Evolutionary conservation across 2,888 invertebrate species (phyloP).

Genomic region (Nomada fucata): DNA sequence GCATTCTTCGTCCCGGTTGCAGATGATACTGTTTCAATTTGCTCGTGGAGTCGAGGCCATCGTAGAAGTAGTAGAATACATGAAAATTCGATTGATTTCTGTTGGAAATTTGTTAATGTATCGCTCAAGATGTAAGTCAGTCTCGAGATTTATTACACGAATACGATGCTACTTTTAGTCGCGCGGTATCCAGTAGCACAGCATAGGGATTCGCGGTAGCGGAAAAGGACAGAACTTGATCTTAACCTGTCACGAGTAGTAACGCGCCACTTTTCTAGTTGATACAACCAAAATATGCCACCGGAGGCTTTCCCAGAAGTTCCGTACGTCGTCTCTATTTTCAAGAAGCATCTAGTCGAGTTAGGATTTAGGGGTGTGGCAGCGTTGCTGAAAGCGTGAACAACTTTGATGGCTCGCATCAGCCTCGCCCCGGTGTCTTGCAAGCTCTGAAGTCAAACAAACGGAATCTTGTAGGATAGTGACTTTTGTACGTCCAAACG

Average conservation of each 20-base stretch:
- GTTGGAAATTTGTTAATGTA: conserved; percentile 45
- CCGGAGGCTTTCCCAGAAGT: conserved; percentile 95
- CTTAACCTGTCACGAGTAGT: conserved; percentile 89
- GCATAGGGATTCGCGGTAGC: neutral
- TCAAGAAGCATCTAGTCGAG: conserved; percentile 93
- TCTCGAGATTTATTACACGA: conserved; percentile 8
- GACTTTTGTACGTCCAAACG: neutral
- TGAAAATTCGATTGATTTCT: conserved; percentile 96
- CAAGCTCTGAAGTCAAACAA: conserved; percentile 75
- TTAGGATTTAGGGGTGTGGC: conserved; percentile 93
- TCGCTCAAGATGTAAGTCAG: neutral
- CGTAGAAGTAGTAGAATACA: conserved; percentile 95
- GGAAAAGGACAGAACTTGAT: neutral
- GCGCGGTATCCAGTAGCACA: too few relatives aligned
- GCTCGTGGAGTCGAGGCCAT: conserved; percentile 90
- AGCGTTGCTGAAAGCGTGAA: conserved; percentile 93
- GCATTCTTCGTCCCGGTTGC: conserved; percentile 89
- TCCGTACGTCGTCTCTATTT: conserved; percentile 92
- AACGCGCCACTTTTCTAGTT: conserved; percentile 95
- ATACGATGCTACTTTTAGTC: neutral
- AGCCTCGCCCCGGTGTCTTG: conserved; percentile 87
- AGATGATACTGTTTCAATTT: conserved; percentile 89
- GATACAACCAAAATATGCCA: conserved; percentile 93
- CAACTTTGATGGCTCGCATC: conserved; percentile 88
- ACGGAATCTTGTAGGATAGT: neutral